phyloP scores from a whole-genome alignment of 2,888 invertebrate genomes.

The Choreutis nemorana region DNA sequence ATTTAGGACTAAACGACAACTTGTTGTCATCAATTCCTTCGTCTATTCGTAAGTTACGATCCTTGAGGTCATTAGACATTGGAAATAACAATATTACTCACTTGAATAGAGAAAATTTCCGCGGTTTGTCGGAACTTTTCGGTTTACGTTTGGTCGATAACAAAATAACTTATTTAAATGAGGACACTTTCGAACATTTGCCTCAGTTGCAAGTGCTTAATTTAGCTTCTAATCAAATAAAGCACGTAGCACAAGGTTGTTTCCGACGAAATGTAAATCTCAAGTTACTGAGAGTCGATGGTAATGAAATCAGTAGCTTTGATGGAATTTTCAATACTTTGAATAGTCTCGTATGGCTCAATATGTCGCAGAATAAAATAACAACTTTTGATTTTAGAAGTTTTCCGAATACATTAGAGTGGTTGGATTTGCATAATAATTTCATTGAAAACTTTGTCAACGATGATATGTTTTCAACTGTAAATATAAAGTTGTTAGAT shows the following conservation, averaged over 20 bases:
- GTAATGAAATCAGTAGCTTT: constrained; percentile 76
- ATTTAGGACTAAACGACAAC: constrained; percentile 78
- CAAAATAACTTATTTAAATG: constrained; percentile 76
- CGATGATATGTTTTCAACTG: constrained; percentile 58
- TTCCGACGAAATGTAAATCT: constrained; percentile 77
- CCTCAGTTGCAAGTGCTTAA: constrained; percentile 81
- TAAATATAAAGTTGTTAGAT: constrained; percentile 76
- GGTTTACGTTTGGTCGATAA: constrained; percentile 84
- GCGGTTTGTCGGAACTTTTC: constrained; percentile 75
- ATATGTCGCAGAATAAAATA: constrained; percentile 81
- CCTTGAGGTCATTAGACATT: constrained; percentile 79
- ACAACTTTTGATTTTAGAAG: constrained; percentile 79
- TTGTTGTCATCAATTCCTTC: constrained; percentile 70
- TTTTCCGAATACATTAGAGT: constrained; percentile 76
- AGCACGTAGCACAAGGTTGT: constrained; percentile 75
- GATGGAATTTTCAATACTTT: constrained; percentile 77
- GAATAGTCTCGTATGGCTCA: constrained; percentile 77
- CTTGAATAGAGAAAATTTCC: constrained; percentile 76
- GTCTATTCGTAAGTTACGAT: constrained; percentile 72
- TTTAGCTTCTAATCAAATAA: constrained; percentile 80
- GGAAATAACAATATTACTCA: constrained; percentile 81
- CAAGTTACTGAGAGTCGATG: constrained; percentile 77
- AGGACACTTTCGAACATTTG: constrained; percentile 76
- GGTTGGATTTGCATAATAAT: constrained; percentile 83
- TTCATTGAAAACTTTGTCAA: constrained; percentile 70